phyloP scores from a whole-genome alignment of 2,888 invertebrate species.

The Tiphia femorata region DNA sequence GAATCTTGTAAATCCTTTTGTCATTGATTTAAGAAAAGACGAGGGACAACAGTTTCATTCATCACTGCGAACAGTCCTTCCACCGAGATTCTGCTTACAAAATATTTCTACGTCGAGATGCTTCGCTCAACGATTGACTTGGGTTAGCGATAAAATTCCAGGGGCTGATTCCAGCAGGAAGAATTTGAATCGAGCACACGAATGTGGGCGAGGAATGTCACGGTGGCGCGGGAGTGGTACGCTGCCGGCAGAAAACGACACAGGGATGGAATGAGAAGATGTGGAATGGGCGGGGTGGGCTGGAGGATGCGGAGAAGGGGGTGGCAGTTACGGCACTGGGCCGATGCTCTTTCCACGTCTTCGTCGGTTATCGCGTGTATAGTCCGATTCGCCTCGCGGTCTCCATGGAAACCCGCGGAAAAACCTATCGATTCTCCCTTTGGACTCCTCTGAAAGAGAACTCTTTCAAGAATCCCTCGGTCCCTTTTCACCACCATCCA shows the following conservation, averaged over 20 bases:
- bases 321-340: constrained; percentile 31
- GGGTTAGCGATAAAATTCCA: too few relatives aligned
- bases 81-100: too few relatives aligned
- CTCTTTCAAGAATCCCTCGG: constrained; percentile 61
- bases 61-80: too few relatives aligned
- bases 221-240: too few relatives aligned
- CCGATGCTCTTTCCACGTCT: constrained; percentile 63
- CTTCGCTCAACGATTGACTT: too few relatives aligned
- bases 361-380: constrained; percentile 62
- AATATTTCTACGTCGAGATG: too few relatives aligned
- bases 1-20: too few relatives aligned
- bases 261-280: constrained; percentile 2
- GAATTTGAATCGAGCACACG: too few relatives aligned
- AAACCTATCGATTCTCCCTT: constrained; percentile 70
- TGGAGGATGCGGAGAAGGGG: constrained; percentile 19
- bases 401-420: constrained; percentile 68
- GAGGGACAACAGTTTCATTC: too few relatives aligned
- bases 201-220: too few relatives aligned
- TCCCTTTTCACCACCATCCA: constrained; percentile 43
- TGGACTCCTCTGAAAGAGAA: constrained; percentile 62
- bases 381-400: constrained; percentile 65
- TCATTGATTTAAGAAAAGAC: too few relatives aligned
- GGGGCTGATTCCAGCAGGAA: too few relatives aligned
- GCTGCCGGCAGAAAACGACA: not conserved
- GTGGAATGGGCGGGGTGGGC: constrained; percentile 28